phyloP scores from a whole-genome alignment of 2,113 vertebrate species.

The Microcebus jonahi region DNA sequence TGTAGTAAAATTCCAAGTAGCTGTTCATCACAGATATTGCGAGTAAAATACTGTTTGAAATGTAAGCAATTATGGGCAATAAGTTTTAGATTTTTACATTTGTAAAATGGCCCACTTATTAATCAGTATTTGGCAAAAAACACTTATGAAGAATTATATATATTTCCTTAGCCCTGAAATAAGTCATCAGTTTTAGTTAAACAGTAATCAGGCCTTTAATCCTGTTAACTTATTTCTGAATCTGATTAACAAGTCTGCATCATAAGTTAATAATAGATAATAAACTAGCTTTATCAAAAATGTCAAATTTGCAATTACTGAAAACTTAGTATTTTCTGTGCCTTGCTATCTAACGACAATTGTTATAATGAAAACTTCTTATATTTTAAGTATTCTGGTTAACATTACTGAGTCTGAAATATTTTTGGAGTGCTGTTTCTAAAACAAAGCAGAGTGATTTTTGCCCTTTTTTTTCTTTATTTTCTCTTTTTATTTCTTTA shows the following conservation, averaged over 20 bases:
- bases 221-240: background rate
- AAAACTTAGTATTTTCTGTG: conserved; percentile 6
- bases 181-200: conserved; percentile 22
- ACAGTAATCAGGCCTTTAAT: background rate
- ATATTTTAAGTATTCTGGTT: conserved; percentile 5
- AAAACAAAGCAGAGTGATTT: background rate
- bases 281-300: conserved; percentile 12
- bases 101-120: conserved; percentile 20
- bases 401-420: conserved; percentile 18
- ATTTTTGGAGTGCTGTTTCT: background rate
- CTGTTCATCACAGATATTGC: background rate
- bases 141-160: background rate
- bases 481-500: background rate
- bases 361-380: background rate
- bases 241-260: conserved; percentile 11
- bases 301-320: background rate
- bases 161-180: conserved; percentile 8
- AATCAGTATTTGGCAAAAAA: conserved; percentile 36
- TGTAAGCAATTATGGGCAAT: background rate
- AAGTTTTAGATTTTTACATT: conserved; percentile 20
- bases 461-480: background rate
- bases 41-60: conserved; percentile 50
- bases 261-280: conserved; percentile 21
- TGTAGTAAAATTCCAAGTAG: conserved; percentile 38
- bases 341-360: conserved; percentile 25